Evolutionary conservation across 2,113 vertebrate genomes (phyloP).

Genomic region (Anguilla japonica): DNA sequence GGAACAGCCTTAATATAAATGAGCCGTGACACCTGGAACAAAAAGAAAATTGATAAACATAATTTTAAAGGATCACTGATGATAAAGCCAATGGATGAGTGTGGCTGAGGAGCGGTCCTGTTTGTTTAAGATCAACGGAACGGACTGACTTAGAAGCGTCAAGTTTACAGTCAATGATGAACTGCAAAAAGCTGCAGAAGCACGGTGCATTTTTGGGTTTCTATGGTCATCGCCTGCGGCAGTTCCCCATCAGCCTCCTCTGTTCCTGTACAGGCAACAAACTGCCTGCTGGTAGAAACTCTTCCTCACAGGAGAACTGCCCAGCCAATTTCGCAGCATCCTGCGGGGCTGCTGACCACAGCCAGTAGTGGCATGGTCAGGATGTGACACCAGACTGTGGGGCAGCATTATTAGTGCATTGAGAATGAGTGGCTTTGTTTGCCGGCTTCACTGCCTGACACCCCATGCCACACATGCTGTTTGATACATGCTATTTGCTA

Average conservation of each 20-base stretch:
- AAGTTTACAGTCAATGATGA: not conserved
- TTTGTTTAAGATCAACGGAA: not conserved
- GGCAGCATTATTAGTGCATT: too few species aligned
- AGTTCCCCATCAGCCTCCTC: too few species aligned
- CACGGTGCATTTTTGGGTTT: not conserved
- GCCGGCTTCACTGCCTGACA: not conserved
- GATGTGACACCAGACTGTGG: too few species aligned
- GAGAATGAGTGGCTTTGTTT: not conserved
- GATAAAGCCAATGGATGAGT: not conserved
- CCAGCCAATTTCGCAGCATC: too few species aligned
- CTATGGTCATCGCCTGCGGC: not conserved
- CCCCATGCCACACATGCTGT: not conserved
- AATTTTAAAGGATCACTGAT: not conserved
- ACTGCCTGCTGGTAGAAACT: too few species aligned
- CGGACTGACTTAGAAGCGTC: not conserved
- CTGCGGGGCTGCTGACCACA: too few species aligned
- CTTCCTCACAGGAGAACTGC: too few species aligned
- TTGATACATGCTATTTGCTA: not conserved
- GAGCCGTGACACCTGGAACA: not conserved
- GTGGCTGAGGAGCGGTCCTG: not conserved
- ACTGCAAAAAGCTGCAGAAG: not conserved
- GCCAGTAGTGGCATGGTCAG: too few species aligned
- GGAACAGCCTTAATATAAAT: constrained; percentile 2
- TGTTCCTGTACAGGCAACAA: too few species aligned
- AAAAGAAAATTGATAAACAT: not conserved